Evolutionary conservation across 2,113 vertebrate species (phyloP), one percentile per base, ranked within the genome.

Genomic region (Forbesichthys papilliferus): DNA sequence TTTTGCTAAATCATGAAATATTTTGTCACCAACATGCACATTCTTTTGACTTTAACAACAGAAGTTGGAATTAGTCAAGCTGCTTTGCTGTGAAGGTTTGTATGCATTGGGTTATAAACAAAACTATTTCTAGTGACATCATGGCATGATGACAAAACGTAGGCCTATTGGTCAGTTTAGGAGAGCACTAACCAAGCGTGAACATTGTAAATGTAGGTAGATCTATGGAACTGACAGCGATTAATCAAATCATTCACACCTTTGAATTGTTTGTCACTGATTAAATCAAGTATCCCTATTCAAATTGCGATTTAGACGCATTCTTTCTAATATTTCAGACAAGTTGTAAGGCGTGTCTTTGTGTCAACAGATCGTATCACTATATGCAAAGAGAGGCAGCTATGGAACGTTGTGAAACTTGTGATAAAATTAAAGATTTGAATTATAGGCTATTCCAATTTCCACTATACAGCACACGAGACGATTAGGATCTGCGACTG

Each of bases 381-480:
- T 72, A 71, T 64, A 57, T 69, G 77, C 66, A 70, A 53, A 86
- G 74, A 62, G 70, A 62, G 14, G 53, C 6, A 1, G 46, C 27
- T 11, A 1, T n/a, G n/a, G 5, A 48, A 60, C 9, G 68, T 58
- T 74, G 16, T 54, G 54, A 64, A 68, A 18, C 27, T 27, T 70
- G 68, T 84, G 85, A 86, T 82, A 79, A 77, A 85, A 87, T 80
- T 79, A 83, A 56, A 57, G 58, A 67, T 56, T 66, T 83, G 86
- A 79, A 84, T 69, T 4, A 59, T 34, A 3, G 57, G 82, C 82
- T 82, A 88, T 64, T 68, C 74, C 69, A 27, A 27, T 3, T 27
- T 27, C 27, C 27, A 27, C 27, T 27, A 27, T 27, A 51, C 3
- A 13, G 10, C 2, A 11, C 3, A 51, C 49, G 13, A 51, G 49